Percentiles rank a stretch among this genome's conserved stretches.
phyloP scores from a whole-genome alignment of 2,113 vertebrate genomes.

The Argyrosomus japonicus region DNA sequence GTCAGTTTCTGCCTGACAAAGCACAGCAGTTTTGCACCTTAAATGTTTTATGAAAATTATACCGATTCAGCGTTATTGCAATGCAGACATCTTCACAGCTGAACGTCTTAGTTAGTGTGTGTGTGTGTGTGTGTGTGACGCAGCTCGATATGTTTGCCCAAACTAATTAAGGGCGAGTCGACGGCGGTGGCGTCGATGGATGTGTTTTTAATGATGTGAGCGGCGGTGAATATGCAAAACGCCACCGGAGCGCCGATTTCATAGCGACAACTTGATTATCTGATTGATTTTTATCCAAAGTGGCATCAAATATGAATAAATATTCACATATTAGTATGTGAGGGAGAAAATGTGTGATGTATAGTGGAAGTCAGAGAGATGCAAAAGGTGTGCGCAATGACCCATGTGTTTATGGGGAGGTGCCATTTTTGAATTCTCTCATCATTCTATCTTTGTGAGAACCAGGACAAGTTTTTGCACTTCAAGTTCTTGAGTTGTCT shows the following conservation, averaged over 20 bases:
- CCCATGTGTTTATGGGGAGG: slow-evolving; percentile 22
- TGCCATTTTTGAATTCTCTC: not conserved
- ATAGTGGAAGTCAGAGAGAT: slow-evolving; percentile 27
- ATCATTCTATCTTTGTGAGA: not conserved
- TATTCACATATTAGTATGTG: slow-evolving; percentile 75
- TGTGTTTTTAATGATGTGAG: slow-evolving; percentile 93
- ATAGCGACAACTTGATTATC: slow-evolving; percentile 79
- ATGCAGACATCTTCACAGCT: slow-evolving; percentile 19
- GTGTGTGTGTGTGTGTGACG: slow-evolving; percentile 20
- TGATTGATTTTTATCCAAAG: slow-evolving; percentile 84
- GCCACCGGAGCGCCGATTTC: slow-evolving; percentile 54
- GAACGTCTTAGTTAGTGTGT: not conserved
- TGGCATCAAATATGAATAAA: slow-evolving; percentile 85
- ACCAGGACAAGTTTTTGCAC: slow-evolving; percentile 4
- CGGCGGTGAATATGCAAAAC: slow-evolving; percentile 87
- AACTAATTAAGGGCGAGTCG: slow-evolving; percentile 91
- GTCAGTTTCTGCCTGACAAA: not conserved
- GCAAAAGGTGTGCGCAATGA: slow-evolving; percentile 35
- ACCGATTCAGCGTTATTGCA: slow-evolving; percentile 53
- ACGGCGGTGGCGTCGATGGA: slow-evolving; percentile 87
- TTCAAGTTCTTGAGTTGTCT: not conserved
- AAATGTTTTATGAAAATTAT: slow-evolving; percentile 51
- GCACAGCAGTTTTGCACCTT: slow-evolving; percentile 4
- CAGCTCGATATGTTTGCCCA: slow-evolving; percentile 90
- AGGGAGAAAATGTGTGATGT: slow-evolving; percentile 49